Evolutionary conservation across 2,113 vertebrate species (phyloP).

Genomic region (Rana temporaria): DNA sequence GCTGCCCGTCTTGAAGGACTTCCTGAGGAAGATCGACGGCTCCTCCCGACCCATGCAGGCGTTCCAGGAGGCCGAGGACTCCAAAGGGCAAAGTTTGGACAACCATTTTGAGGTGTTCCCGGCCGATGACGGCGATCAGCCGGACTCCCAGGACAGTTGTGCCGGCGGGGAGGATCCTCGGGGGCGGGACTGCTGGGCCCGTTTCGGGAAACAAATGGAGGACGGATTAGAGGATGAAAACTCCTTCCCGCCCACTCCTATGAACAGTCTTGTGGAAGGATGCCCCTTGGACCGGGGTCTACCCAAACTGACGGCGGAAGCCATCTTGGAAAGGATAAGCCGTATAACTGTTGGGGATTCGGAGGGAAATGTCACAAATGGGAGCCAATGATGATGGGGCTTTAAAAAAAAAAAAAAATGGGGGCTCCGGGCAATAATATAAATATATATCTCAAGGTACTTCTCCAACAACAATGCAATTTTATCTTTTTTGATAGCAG

Average conservation of each 20-base stretch:
- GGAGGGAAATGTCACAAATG: conserved; percentile 35
- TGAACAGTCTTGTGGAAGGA: conserved; percentile 96
- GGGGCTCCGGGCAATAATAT: too few species aligned
- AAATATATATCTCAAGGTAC: not conserved
- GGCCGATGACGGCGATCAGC: conserved; percentile 57
- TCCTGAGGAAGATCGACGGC: conserved; percentile 67
- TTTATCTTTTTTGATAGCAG: not conserved
- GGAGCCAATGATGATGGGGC: conserved; percentile 62
- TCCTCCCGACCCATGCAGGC: conserved; percentile 51
- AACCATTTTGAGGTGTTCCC: conserved; percentile 38
- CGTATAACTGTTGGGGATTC: conserved; percentile 66
- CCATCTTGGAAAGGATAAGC: conserved; percentile 82
- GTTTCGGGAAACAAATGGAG: conserved; percentile 43
- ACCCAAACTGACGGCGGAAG: conserved; percentile 80
- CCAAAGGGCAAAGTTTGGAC: not conserved
- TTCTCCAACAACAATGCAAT: not conserved
- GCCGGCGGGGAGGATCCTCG: not conserved
- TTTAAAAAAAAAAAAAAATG: too few species aligned
- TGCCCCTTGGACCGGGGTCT: conserved; percentile 86
- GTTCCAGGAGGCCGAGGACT: conserved; percentile 19
- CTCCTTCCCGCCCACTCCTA: conserved; percentile 83
- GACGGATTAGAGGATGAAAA: conserved; percentile 72
- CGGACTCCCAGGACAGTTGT: not conserved
- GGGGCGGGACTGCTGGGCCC: not conserved
- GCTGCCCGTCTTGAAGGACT: conserved; percentile 83